Evolutionary conservation across 2,888 invertebrate genomes (phyloP).

Genomic region (Pterostichus niger): DNA sequence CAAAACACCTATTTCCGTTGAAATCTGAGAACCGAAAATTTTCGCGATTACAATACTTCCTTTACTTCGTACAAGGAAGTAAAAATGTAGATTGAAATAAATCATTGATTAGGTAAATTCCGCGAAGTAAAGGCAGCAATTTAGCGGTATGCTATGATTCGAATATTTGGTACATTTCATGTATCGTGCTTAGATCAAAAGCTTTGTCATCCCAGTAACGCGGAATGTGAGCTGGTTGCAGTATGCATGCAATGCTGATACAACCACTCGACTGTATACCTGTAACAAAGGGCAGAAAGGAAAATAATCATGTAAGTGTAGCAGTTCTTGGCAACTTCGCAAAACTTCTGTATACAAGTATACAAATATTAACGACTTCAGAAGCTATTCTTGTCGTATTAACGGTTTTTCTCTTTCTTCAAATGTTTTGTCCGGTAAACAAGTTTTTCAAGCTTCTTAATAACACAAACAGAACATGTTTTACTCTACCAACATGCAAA

Average conservation of each 20-base stretch:
- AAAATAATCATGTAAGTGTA: slow-evolving; percentile 1
- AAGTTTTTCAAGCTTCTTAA: slow-evolving; percentile 47
- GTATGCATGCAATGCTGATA: slow-evolving; percentile 28
- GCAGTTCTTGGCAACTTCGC: slow-evolving; percentile 6
- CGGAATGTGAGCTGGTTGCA: background rate
- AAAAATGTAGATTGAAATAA: too few relatives aligned
- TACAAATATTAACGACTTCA: slow-evolving; percentile 45
- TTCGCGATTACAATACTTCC: too few relatives aligned
- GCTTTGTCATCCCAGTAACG: background rate
- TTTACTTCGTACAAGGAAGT: too few relatives aligned
- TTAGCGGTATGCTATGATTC: slow-evolving; percentile 13
- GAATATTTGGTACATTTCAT: slow-evolving; percentile 29
- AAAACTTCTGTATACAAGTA: slow-evolving; percentile 18
- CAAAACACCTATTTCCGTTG: too few relatives aligned
- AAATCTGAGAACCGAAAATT: too few relatives aligned
- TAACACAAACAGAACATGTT: slow-evolving; percentile 41
- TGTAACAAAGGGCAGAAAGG: slow-evolving; percentile 16
- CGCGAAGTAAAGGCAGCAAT: background rate
- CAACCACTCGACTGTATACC: background rate
- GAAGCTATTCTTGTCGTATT: slow-evolving; percentile 27
- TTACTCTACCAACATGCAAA: slow-evolving; percentile 7
- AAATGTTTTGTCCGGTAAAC: slow-evolving; percentile 48
- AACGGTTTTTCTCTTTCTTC: slow-evolving; percentile 47
- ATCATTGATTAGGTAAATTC: too few relatives aligned
- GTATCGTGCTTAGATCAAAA: background rate